phyloP scores from a whole-genome alignment of 2,797 vertebrate genomes.

The Lepidocolaptes lacrymiger region DNA sequence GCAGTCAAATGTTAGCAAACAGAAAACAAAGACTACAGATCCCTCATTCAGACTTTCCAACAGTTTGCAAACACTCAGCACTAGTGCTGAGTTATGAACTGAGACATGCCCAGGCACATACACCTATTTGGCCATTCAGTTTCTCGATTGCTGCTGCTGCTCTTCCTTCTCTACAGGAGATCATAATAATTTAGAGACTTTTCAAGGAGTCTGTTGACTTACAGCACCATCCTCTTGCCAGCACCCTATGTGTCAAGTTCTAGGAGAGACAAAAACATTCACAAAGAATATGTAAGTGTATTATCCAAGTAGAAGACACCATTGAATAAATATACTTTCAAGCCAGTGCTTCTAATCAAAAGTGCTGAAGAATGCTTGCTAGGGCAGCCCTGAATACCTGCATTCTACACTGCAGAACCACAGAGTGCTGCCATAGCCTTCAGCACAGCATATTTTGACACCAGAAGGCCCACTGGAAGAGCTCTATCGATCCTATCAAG shows the following conservation, averaged over 20 bases:
- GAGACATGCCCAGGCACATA: background rate
- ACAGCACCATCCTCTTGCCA: background rate
- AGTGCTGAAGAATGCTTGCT: background rate
- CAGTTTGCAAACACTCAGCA: background rate
- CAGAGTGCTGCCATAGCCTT: background rate
- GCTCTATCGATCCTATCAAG: background rate
- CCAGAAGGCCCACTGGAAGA: background rate
- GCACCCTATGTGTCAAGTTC: background rate
- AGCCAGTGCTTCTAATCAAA: background rate
- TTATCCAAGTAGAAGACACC: background rate
- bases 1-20: background rate
- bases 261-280: background rate
- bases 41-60: background rate
- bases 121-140: background rate
- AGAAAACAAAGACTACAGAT: background rate
- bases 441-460: background rate
- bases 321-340: background rate
- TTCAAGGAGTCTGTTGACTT: background rate
- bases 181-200: background rate
- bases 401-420: background rate
- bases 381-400: background rate
- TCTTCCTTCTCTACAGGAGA: background rate
- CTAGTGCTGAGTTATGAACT: background rate
- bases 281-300: background rate
- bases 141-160: background rate